Conservation (phyloP, 2,113 vertebrate genomes). For the Philantomba maxwellii region DNA sequence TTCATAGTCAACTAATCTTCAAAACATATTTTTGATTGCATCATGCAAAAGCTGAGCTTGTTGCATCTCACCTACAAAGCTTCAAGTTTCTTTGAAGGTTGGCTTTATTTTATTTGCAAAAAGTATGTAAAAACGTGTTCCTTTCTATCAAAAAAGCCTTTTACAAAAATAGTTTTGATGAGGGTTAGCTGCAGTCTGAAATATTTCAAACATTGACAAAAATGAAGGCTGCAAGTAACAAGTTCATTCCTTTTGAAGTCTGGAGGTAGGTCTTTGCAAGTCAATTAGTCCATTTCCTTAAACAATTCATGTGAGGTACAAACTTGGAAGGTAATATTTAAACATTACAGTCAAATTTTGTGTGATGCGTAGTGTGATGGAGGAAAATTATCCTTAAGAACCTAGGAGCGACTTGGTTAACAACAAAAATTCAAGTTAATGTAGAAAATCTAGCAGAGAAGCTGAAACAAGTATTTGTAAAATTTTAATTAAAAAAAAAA, state of each 20-base stretch:
- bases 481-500: conserved; percentile 68
- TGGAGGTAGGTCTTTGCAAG: conserved; percentile 96
- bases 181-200: conserved; percentile 87
- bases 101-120: conserved; percentile 63
- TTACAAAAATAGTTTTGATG: conserved; percentile 85
- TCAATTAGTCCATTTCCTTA: conserved; percentile 86
- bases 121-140: conserved; percentile 81
- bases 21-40: conserved; percentile 90
- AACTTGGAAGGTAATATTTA: conserved; percentile 86
- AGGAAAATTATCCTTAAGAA: conserved; percentile 87
- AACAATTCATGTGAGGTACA: conserved; percentile 90
- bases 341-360: conserved; percentile 82
- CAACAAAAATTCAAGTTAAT: conserved; percentile 96
- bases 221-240: conserved; percentile 81
- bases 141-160: conserved; percentile 77
- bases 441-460: conserved; percentile 86
- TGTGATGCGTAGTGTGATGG: conserved; percentile 83
- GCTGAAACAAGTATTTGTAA: conserved; percentile 80
- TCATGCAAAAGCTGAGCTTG: conserved; percentile 90
- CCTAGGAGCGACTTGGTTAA: conserved; percentile 87
- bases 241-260: conserved; percentile 86
- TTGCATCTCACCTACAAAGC: conserved; percentile 88
- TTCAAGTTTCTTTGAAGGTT: conserved; percentile 91
- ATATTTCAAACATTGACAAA: conserved; percentile 76
- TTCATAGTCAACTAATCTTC: conserved; percentile 88